These are phyloP conservation scores for Phalloptychus januarius DNA, from an alignment of 2,797 vertebrate genomes.

Conservation along the genomic window DNA sequence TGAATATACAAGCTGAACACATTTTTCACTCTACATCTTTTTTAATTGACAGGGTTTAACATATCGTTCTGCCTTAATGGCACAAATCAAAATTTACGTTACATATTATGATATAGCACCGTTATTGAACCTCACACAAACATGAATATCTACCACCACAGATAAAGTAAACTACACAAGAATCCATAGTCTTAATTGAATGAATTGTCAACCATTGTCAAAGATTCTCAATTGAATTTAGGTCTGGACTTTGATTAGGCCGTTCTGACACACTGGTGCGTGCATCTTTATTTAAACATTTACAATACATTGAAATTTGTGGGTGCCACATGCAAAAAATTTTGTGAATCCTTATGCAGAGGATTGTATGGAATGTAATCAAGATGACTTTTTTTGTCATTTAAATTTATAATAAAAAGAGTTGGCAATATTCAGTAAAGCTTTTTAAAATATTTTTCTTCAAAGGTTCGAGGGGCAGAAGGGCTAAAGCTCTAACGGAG, in stretches of 20 bases:
- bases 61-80: not conserved
- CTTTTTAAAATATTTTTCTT: slow-evolving; percentile 30
- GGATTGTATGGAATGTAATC: not conserved
- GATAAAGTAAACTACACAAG: not conserved
- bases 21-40: slow-evolving; percentile 15
- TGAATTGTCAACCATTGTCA: not conserved
- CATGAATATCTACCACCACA: not conserved
- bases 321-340: not conserved
- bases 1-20: slow-evolving; percentile 10
- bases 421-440: slow-evolving; percentile 30
- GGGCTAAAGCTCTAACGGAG: not conserved
- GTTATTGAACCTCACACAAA: not conserved
- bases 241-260: not conserved
- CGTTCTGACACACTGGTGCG: not conserved
- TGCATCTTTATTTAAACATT: not conserved
- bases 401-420: slow-evolving; percentile 6
- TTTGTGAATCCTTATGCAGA: not conserved
- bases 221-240: not conserved
- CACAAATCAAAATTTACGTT: not conserved
- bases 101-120: not conserved
- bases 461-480: not conserved
- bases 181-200: not conserved
- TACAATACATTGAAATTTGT: not conserved
- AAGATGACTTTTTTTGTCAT: not conserved
- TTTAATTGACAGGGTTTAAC: not conserved